Evolutionary conservation across 23 tunicate species (phyloP), one percentile per base, ranked within the genome.

Genomic region (Aplidium turbinatum): DNA sequence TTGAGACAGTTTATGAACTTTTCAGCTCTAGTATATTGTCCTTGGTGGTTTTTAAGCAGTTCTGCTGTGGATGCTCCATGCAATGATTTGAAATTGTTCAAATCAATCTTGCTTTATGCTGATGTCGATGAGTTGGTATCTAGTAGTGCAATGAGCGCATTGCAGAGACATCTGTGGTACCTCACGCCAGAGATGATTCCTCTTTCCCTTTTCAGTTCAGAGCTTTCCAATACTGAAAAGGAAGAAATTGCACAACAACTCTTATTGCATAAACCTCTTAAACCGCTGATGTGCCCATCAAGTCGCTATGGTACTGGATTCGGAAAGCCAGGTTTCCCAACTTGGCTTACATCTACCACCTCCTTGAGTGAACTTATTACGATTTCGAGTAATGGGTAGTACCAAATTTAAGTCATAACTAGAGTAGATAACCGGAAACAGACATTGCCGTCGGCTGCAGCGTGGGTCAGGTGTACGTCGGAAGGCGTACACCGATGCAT

Each of bases 1-100:
- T 29, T 60, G 35, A 60, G 35, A 38, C 67, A 22, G 7, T 60
- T 60, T 27, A 4, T 26, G 3, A 60, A 19, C 6, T 60, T 60
- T 60, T 60, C 67, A 24, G 34, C 67, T 25, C 36, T 24, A 4
- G 31, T 60, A 9, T 27, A 60, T 29, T 60, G 67, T 22, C 67
- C 67, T 26, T 60, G 67, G 35, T 60, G 67, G 19, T 60, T 60
- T 60, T 24, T 22, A 9, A 9, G 6, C 6, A 29, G 35, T 24
- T 60, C 67, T 60, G 48, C 67, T 24, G 35, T 60, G 6, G 67
- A 60, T 60, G 67, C 67, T 60, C 34, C 67, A 22, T 60, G 5
- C 5, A 60, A 9, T 42, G 48, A 42, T 42, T 13, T 42, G 48
- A 42, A 42, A 13, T 13, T 42, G 48, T 42, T 42, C 48, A 42